A percentile compares a stretch with the other conserved stretches of the same genome.
These are phyloP conservation scores for Zelostemma sp. DNA, from an alignment of 1,140 invertebrate species.

Conservation along the genomic window DNA sequence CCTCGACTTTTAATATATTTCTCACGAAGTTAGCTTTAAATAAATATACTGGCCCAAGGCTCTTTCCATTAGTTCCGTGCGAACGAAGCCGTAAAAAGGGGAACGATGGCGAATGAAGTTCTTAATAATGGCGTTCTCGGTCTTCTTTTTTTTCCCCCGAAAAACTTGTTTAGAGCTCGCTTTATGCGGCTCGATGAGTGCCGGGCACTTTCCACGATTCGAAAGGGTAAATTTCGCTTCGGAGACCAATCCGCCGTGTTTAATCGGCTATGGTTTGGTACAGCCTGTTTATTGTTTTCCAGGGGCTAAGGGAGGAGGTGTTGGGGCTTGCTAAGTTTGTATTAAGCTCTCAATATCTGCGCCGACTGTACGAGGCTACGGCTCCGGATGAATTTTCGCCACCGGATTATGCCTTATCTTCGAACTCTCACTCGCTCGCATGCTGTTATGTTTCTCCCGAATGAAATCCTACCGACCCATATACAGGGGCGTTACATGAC, in stretches of 20 bases:
- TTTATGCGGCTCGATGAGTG: conserved; percentile 40
- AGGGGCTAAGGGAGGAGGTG: conserved; percentile 34
- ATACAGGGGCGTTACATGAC: conserved; percentile 51
- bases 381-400: conserved; percentile 57
- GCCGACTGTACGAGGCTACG: conserved; percentile 19
- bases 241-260: conserved; percentile 24
- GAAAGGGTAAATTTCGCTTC: conserved; percentile 21
- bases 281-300: conserved; percentile 64
- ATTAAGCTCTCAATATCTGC: conserved; percentile 51
- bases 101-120: conserved; percentile 50
- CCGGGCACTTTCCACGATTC: conserved; percentile 21
- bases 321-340: conserved; percentile 49
- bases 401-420: conserved; percentile 68
- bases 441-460: conserved; percentile 47
- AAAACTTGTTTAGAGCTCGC: conserved; percentile 38
- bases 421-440: conserved; percentile 58
- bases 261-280: conserved; percentile 49
- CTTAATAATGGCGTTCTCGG: conserved; percentile 53
- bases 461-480: conserved; percentile 52
- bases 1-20: conserved; percentile 43
- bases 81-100: conserved; percentile 21
- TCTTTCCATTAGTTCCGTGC: conserved; percentile 41
- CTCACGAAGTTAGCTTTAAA: conserved; percentile 50
- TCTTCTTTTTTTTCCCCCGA: conserved; percentile 27
- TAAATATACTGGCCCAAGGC: conserved; percentile 57